Percentiles rank a stretch among this genome's conserved stretches.
These are phyloP conservation scores for Adela reaumurella DNA, from an alignment of 2,888 invertebrate species.

Conservation along the genomic window DNA sequence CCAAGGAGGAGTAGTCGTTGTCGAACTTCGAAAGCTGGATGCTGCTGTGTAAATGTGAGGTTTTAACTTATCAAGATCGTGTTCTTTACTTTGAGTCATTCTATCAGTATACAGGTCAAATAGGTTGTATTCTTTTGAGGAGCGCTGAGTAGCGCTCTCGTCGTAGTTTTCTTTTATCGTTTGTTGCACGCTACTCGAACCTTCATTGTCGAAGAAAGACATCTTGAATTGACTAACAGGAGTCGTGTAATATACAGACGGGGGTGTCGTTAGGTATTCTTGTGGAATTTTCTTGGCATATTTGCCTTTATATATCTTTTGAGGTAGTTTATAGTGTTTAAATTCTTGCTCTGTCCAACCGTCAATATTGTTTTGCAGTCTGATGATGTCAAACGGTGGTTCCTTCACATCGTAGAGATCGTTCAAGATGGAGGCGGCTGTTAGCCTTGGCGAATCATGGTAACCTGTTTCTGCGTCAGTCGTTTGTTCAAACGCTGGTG, in stretches of 20 bases:
- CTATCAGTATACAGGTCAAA: no score
- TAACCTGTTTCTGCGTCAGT: conserved; percentile 30
- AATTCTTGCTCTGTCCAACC: conserved; percentile 76
- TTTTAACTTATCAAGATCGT: conserved; percentile 29
- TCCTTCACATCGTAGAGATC: conserved; percentile 45
- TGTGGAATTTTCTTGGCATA: conserved; percentile 75
- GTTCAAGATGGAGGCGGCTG: conserved; percentile 28
- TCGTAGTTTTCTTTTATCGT: conserved; percentile 27
- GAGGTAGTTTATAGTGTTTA: conserved; percentile 48
- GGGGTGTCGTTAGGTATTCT: conserved; percentile 67
- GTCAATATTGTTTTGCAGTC: conserved; percentile 78
- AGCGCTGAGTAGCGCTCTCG: conserved; percentile 19
- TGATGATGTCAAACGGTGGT: conserved; percentile 66
- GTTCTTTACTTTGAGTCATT: no score
- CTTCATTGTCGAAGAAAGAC: conserved; percentile 46
- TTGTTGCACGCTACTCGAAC: conserved; percentile 43
- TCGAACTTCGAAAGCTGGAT: conserved; percentile 34
- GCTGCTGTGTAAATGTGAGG: conserved; percentile 41
- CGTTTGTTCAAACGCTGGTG: conserved; percentile 14
- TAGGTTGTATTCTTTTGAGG: conserved; percentile 31
- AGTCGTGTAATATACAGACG: conserved; percentile 34
- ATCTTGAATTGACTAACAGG: conserved; percentile 30
- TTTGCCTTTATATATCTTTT: conserved; percentile 51
- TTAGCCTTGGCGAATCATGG: conserved; percentile 49
- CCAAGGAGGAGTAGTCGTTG: conserved; percentile 56